Conservation (phyloP, 1,140 invertebrate genomes). For the Solen grandis region DNA sequence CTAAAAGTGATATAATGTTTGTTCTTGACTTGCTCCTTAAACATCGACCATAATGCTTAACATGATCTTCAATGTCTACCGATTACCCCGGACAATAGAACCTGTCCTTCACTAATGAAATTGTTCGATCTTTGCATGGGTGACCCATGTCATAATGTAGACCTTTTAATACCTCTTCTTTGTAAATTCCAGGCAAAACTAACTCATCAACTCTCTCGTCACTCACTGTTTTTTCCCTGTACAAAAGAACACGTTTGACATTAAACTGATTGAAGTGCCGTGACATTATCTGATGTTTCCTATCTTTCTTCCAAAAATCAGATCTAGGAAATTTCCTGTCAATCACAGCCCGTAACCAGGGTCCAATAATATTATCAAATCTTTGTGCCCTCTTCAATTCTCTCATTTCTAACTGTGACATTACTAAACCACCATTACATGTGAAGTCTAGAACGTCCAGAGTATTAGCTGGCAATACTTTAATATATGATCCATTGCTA, state of each 20-base stretch:
- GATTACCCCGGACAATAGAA: constrained; percentile 34
- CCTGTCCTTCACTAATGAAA: neutral
- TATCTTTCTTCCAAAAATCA: neutral
- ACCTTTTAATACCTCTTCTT: neutral
- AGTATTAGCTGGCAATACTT: too few species aligned
- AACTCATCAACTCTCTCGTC: neutral
- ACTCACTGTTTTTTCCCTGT: neutral
- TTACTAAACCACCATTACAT: too few species aligned
- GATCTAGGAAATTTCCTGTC: neutral
- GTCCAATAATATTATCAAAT: neutral
- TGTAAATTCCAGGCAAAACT: neutral
- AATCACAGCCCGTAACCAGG: neutral
- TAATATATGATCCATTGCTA: too few species aligned
- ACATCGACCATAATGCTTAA: constrained; percentile 19
- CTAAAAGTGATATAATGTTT: constrained; percentile 31
- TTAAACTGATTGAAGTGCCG: neutral
- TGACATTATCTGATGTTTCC: too few species aligned
- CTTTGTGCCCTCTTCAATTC: constrained; percentile 18
- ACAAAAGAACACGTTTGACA: constrained; percentile 2
- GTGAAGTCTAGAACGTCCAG: too few species aligned
- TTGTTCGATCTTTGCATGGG: neutral
- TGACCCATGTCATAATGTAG: neutral
- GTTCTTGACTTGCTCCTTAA: constrained; percentile 24
- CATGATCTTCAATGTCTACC: neutral
- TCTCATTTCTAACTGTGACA: constrained; percentile 27